Evolutionary conservation across 2,113 vertebrate species (phyloP).

Genomic region (Carassius carassius): DNA sequence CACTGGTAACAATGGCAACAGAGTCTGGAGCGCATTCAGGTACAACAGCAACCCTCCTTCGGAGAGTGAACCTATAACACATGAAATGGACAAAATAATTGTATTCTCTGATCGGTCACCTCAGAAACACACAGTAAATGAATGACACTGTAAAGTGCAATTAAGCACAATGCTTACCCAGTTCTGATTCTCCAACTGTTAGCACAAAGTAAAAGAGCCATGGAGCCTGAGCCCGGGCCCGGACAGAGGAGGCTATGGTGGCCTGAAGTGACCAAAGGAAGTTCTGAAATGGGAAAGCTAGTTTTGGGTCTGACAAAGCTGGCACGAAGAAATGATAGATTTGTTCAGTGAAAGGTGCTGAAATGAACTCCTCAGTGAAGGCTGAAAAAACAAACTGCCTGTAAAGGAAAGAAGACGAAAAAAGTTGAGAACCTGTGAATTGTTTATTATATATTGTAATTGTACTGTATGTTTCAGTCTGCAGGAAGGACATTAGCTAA

Average conservation of each 20-base stretch:
- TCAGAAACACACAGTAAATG: background rate
- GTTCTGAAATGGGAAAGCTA: conserved; percentile 88
- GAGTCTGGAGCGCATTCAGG: conserved; percentile 85
- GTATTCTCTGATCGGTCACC: background rate
- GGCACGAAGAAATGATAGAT: conserved; percentile 94
- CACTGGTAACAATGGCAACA: conserved; percentile 87
- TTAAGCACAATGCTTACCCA: conserved; percentile 77
- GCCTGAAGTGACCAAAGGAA: conserved; percentile 87
- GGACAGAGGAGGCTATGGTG: conserved; percentile 66
- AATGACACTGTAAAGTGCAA: background rate
- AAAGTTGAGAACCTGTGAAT: background rate
- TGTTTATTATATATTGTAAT: background rate
- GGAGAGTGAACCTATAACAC: conserved; percentile 81
- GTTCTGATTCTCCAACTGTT: conserved; percentile 84
- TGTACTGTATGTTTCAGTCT: background rate
- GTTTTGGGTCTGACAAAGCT: conserved; percentile 83
- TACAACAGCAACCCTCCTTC: conserved; percentile 93
- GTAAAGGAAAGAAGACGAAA: conserved; percentile 49
- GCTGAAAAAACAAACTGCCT: conserved; percentile 92
- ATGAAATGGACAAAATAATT: conserved; percentile 49
- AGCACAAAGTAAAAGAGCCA: conserved; percentile 97
- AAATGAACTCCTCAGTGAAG: conserved; percentile 93
- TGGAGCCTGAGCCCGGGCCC: conserved; percentile 75
- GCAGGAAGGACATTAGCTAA: background rate
- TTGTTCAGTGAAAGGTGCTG: conserved; percentile 93